phyloP scores from a whole-genome alignment of 2,888 invertebrate genomes.

The Seira musarum region DNA sequence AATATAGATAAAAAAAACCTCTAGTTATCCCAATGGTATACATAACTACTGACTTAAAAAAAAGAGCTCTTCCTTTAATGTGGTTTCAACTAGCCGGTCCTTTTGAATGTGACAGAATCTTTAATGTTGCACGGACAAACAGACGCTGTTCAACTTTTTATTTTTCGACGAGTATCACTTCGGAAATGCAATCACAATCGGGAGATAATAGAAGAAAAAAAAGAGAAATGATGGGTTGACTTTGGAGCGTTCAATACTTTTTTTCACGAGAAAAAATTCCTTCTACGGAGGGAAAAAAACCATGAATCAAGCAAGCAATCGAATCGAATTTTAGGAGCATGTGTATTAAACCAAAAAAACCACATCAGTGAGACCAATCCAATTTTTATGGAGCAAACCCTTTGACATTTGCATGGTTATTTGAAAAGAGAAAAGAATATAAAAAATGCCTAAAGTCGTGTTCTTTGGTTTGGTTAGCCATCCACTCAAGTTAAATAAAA shows the following conservation, averaged over 20 bases:
- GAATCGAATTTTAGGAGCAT: too few species aligned
- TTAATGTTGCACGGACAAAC: too few species aligned
- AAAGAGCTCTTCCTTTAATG: background rate
- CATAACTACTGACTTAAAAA: too few species aligned
- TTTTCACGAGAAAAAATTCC: too few species aligned
- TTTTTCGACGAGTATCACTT: too few species aligned
- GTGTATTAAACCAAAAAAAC: background rate
- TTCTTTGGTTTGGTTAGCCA: background rate
- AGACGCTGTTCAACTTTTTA: too few species aligned
- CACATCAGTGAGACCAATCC: background rate
- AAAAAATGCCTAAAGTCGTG: background rate
- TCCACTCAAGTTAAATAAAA: background rate
- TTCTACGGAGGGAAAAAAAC: background rate
- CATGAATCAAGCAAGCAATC: background rate
- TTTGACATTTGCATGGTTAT: background rate
- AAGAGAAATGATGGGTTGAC: too few species aligned
- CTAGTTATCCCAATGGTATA: too few species aligned
- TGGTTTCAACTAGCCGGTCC: background rate
- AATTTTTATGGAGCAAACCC: slow-evolving; percentile 9
- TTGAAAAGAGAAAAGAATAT: background rate
- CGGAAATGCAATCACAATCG: too few species aligned
- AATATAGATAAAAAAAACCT: too few species aligned
- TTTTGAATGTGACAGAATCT: background rate
- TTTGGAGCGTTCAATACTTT: too few species aligned
- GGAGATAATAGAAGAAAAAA: too few species aligned